phyloP scores from a whole-genome alignment of 2,888 invertebrate species.

The Tetranychus piercei region DNA sequence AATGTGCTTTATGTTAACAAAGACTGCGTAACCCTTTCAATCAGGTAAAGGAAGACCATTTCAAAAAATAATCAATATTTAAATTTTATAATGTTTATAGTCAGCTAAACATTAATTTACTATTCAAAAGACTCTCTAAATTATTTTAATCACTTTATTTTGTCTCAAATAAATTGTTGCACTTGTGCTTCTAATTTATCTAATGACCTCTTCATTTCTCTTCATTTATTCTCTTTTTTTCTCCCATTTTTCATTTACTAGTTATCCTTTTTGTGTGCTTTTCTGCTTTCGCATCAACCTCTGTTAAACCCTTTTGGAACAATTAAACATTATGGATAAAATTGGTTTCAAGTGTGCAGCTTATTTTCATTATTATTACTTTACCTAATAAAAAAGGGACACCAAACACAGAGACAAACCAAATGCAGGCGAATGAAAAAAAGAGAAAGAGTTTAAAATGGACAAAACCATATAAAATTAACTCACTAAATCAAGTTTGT shows the following conservation, averaged over 20 bases:
- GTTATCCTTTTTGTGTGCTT: not conserved
- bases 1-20: too few relatives aligned
- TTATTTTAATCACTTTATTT: not conserved
- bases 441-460: not conserved
- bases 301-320: not conserved
- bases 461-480: not conserved
- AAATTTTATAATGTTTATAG: not conserved
- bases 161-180: not conserved
- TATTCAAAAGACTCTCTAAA: not conserved
- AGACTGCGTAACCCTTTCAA: too few relatives aligned
- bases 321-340: conserved; percentile 6
- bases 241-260: not conserved
- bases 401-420: too few relatives aligned
- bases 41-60: not conserved
- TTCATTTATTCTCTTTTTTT: not conserved
- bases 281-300: not conserved
- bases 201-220: not conserved
- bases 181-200: not conserved
- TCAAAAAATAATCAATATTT: not conserved
- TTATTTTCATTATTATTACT: too few relatives aligned
- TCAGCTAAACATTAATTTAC: not conserved
- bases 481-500: not conserved
- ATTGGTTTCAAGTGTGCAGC: not conserved
- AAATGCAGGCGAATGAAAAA: too few relatives aligned
- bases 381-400: too few relatives aligned